Evolutionary conservation across 2,797 vertebrate genomes (phyloP).

Genomic region (Cebuella pygmaea): DNA sequence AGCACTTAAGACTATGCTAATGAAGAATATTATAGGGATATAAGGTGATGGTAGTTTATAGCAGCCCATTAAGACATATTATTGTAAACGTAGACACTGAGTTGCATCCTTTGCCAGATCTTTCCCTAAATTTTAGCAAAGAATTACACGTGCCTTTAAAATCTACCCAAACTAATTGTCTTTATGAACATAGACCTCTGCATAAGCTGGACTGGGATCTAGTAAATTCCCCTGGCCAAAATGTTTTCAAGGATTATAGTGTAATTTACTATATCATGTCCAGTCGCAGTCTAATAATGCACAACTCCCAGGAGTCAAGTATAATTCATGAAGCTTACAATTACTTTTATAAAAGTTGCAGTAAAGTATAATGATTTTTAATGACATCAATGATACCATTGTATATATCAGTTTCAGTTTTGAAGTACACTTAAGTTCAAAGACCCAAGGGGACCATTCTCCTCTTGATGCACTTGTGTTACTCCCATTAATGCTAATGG

Average conservation of each 20-base stretch:
- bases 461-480: slow-evolving; percentile 65
- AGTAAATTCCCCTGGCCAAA: slow-evolving; percentile 62
- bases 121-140: slow-evolving; percentile 40
- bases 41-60: slow-evolving; percentile 81
- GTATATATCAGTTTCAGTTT: slow-evolving; percentile 73
- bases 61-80: slow-evolving; percentile 89
- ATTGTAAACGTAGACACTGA: slow-evolving; percentile 65
- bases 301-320: slow-evolving; percentile 58
- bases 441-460: slow-evolving; percentile 75
- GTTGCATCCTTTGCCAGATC: slow-evolving; percentile 1
- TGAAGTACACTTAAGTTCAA: slow-evolving; percentile 80
- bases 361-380: slow-evolving; percentile 78
- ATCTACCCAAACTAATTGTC: slow-evolving; percentile 34
- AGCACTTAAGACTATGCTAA: slow-evolving; percentile 86
- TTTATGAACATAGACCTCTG: slow-evolving; percentile 64
- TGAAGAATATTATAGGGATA: slow-evolving; percentile 86
- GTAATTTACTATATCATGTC: slow-evolving; percentile 64
- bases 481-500: slow-evolving; percentile 63
- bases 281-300: slow-evolving; percentile 51
- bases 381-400: slow-evolving; percentile 72
- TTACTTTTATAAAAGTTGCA: slow-evolving; percentile 76
- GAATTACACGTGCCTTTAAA: slow-evolving; percentile 40
- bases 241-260: slow-evolving; percentile 70
- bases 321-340: slow-evolving; percentile 69
- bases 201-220: slow-evolving; percentile 49